Conservation (phyloP, 2,888 invertebrate species). For the Gari tellinella region DNA sequence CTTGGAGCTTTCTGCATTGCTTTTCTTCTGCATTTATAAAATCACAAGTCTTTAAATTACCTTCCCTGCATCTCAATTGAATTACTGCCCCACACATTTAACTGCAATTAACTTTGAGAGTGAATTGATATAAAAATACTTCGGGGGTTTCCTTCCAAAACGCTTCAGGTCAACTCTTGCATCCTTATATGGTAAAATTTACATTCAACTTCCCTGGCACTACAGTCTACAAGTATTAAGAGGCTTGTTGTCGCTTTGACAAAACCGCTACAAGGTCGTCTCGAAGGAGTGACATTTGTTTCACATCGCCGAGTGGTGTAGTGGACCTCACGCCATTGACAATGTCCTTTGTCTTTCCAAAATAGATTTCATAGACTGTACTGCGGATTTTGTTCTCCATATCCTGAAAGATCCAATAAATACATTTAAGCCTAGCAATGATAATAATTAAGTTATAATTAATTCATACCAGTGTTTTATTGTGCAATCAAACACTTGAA, state of each 20-base stretch:
- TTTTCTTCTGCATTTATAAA: too few relatives aligned
- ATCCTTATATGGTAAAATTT: too few relatives aligned
- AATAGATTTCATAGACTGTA: slow-evolving; percentile 99
- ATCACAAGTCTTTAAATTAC: too few relatives aligned
- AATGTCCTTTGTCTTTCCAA: slow-evolving; percentile 99
- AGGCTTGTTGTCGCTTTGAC: slow-evolving; percentile 53
- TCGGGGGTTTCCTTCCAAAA: too few relatives aligned
- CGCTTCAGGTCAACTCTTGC: too few relatives aligned
- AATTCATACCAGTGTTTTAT: neutral
- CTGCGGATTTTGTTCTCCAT: slow-evolving; percentile 99
- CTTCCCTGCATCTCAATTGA: too few relatives aligned
- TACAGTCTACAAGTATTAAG: slow-evolving; percentile 23
- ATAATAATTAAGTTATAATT: neutral
- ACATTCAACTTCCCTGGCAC: too few relatives aligned
- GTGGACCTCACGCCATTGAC: slow-evolving; percentile 95
- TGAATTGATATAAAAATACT: too few relatives aligned
- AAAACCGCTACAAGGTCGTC: slow-evolving; percentile 70
- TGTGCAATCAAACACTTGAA: too few relatives aligned
- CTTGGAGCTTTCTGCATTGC: too few relatives aligned
- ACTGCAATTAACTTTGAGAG: too few relatives aligned
- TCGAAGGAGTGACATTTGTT: slow-evolving; percentile 56
- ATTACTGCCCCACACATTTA: too few relatives aligned
- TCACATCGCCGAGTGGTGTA: slow-evolving; percentile 91
- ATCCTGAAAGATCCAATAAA: slow-evolving; percentile 86
- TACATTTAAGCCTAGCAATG: neutral